Base-by-base conservation (phyloP, 37 sponge, comb jelly and placozoan genomes). In the Ephydatia muelleri region DNA sequence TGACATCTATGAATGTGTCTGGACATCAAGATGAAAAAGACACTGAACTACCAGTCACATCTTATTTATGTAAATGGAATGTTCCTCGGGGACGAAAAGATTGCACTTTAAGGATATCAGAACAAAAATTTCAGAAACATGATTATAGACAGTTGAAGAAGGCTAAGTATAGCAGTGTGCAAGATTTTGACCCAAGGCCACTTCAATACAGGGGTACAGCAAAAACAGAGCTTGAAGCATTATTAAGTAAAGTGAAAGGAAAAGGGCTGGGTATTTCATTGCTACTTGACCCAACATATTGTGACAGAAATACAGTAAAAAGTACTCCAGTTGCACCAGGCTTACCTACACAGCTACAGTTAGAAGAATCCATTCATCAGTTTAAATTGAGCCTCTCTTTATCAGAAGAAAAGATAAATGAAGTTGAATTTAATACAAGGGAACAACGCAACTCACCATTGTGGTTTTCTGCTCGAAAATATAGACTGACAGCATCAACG, bases 141-240 rank as follows among this genome's bases (percentile, higher is more conserved):
- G 36, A 35, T 4, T 83, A 73, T 73, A 75, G 84, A 32, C 14
- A 28, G 49, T 57, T 74, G 49, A 83, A 57, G 66, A 83, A 83
- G 67, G 31, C 32, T 30, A 73, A 16, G 33, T 16, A 32, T 21
- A 43, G 39, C 19, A 47, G 74, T 33, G 28, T 83, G 48, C 25
- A 83, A 32, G 75, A 83, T 48, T 83, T 83, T 73, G 76, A 83
- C 28, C 82, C 82, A 23, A 38, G 72, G 35, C 82, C 82, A 47
- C 25, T 48, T 16, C 43, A 83, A 43, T 74, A 32, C 33, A 83
- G 43, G 38, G 73, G 73, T 29, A 66, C 37, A 69, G 43, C 43
- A 9, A 3, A 43, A 43, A 43, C 43, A 43, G 6, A 43, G 43
- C 43, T 43, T 43, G 43, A 43, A 43, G 6, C 43, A 3, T 43